Conservation (phyloP, 1,140 invertebrate genomes). For the Bombus consobrinus region DNA sequence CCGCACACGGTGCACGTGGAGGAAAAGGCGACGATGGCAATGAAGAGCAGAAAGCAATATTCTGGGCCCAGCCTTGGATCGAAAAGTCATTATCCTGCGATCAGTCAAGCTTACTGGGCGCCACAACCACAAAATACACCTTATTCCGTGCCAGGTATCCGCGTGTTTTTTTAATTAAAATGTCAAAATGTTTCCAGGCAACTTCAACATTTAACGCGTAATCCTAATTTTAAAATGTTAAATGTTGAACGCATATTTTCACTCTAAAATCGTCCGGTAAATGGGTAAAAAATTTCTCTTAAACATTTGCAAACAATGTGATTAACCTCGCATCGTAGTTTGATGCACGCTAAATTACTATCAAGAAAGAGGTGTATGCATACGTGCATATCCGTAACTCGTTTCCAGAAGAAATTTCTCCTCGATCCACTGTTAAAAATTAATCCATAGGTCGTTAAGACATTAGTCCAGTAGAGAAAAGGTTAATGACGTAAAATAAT, state of each 20-base stretch:
- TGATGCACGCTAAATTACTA: neutral
- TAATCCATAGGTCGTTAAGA: neutral
- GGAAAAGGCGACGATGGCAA: slow-evolving; percentile 73
- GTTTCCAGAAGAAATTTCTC: neutral
- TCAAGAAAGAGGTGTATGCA: too few species aligned
- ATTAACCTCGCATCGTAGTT: neutral
- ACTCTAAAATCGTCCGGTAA: neutral
- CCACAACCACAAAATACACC: slow-evolving; percentile 88
- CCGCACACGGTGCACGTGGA: slow-evolving; percentile 37
- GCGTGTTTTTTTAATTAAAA: slow-evolving; percentile 4
- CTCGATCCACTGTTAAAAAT: neutral
- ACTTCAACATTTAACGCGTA: neutral
- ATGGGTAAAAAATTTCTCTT: neutral
- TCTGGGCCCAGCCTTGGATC: slow-evolving; percentile 66
- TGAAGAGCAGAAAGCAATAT: slow-evolving; percentile 79
- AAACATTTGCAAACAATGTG: neutral
- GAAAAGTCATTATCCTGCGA: slow-evolving; percentile 86
- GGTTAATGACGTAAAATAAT: slow-evolving; percentile 9
- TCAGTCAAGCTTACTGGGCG: slow-evolving; percentile 91
- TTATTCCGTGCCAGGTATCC: slow-evolving; percentile 89
- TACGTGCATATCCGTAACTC: neutral
- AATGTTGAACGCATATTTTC: neutral
- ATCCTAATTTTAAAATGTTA: neutral
- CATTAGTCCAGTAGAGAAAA: neutral
- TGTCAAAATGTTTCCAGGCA: neutral